phyloP scores from a whole-genome alignment of 1,140 invertebrate genomes.

The Lethocerus indicus region DNA sequence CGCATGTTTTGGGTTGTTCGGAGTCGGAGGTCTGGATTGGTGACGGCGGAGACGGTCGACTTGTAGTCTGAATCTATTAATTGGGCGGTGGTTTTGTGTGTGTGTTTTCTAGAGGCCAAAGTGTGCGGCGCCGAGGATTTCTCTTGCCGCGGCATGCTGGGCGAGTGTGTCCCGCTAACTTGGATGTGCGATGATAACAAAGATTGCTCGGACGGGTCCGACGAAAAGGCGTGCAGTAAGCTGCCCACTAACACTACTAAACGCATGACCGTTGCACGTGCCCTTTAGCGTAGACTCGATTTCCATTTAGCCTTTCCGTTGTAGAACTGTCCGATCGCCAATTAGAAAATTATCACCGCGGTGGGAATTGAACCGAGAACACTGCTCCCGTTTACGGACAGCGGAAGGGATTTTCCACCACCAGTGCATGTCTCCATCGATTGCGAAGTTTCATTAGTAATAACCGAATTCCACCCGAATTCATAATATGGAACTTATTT shows the following conservation, averaged over 20 bases:
- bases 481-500: too few relatives aligned
- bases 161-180: constrained; percentile 26
- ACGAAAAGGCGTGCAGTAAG: constrained; percentile 77
- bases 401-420: too few relatives aligned
- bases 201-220: constrained; percentile 41
- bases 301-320: too few relatives aligned
- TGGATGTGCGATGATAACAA: constrained; percentile 38
- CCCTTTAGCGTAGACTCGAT: too few relatives aligned
- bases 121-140: constrained; percentile 74
- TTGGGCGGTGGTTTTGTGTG: background rate
- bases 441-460: too few relatives aligned
- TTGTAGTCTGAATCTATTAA: constrained; percentile 8
- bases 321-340: too few relatives aligned
- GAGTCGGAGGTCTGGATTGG: background rate
- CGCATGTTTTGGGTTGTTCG: background rate
- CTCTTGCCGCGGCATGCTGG: constrained; percentile 54
- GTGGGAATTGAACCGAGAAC: too few relatives aligned
- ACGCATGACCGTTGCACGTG: too few relatives aligned
- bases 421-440: too few relatives aligned
- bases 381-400: too few relatives aligned
- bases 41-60: background rate
- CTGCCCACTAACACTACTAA: background rate
- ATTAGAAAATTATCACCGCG: too few relatives aligned
- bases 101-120: constrained; percentile 42
- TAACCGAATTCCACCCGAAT: too few relatives aligned